These are phyloP conservation scores for Spheniscus mendiculus DNA, from an alignment of 2,113 vertebrate genomes.

Conservation along the genomic window DNA sequence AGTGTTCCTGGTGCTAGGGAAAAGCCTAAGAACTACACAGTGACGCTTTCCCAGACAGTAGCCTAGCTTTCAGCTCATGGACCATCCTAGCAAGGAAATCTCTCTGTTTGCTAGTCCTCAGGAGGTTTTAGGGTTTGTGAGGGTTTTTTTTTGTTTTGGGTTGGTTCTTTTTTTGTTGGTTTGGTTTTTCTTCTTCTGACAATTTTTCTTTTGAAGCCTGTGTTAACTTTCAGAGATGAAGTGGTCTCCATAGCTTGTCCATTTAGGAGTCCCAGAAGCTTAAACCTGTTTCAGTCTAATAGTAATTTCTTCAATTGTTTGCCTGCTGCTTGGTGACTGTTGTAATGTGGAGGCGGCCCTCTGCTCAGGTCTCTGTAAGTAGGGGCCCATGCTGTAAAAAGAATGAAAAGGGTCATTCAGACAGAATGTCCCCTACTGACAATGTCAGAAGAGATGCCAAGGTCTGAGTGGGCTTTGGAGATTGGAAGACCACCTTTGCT, in stretches of 20 bases:
- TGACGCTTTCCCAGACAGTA: neutral
- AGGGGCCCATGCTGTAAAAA: neutral
- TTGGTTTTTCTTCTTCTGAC: neutral
- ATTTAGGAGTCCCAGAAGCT: neutral
- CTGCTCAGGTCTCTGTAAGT: neutral
- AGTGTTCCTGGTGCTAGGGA: neutral
- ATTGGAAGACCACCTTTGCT: neutral
- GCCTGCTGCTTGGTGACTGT: neutral
- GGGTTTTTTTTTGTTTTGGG: too few relatives aligned
- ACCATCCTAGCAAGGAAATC: neutral
- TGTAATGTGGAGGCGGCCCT: neutral
- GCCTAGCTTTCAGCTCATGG: neutral
- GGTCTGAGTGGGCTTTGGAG: neutral
- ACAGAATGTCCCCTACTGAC: neutral
- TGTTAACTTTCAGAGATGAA: neutral
- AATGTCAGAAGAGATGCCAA: neutral
- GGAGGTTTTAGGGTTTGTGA: neutral
- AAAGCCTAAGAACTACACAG: neutral
- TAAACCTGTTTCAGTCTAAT: neutral
- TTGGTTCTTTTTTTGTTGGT: neutral
- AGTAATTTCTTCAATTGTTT: accelerated
- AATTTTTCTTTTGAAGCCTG: neutral
- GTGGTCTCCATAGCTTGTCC: neutral
- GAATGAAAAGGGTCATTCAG: neutral
- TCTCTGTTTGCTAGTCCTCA: neutral